Base-by-base conservation (phyloP, 2,797 vertebrate species). In the Melanotaenia parkinsoni region DNA sequence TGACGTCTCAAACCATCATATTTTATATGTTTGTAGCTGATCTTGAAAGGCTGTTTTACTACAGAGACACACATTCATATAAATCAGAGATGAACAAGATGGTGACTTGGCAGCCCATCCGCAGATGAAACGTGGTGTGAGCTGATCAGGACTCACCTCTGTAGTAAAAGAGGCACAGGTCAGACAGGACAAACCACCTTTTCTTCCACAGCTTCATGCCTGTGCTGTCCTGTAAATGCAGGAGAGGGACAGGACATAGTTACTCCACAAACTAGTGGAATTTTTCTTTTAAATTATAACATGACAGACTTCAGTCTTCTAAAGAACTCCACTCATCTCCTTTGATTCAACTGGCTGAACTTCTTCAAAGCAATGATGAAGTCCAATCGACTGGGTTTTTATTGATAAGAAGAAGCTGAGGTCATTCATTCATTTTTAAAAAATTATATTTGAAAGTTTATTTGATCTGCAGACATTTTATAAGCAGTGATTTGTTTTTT, bases 181-280 rank as follows among this genome's bases (percentile, higher is more conserved):
- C 98, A 0, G 95, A 98, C 67, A 99, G 95, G 81, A 99, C 97
- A 63, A 99, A 99, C 98, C 98, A 99, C 35, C 98, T 91, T 80
- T 99, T 99, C 86, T 99, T 99, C 98, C 98, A 99, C 59, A 99
- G 91, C 89, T 98, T 99, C 98, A 99, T 99, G 50, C 98, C 98
- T 16, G 98, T 97, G 43, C 98, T 99, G 79, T 99, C 98, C 98
- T 99, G 88, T 69, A 77, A 81, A 70, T 37, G 77, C 59, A 82
- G 14, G 66, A 83, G 50, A 63, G 45, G 2, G 70, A 76, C 0
- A 61, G 30, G 0, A 5, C 12, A 70, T 33, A 35, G 45, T 86
- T 54, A 84, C 11, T 58, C 24, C 50, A 63, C 4, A 30, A 26
- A 28, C 6, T 0, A 32, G 24, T n/a, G 13, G 3, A 6, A 20